Base-by-base conservation (phyloP, 92 coral and sea anemone genomes). In the Palythoa caribaeorum region DNA sequence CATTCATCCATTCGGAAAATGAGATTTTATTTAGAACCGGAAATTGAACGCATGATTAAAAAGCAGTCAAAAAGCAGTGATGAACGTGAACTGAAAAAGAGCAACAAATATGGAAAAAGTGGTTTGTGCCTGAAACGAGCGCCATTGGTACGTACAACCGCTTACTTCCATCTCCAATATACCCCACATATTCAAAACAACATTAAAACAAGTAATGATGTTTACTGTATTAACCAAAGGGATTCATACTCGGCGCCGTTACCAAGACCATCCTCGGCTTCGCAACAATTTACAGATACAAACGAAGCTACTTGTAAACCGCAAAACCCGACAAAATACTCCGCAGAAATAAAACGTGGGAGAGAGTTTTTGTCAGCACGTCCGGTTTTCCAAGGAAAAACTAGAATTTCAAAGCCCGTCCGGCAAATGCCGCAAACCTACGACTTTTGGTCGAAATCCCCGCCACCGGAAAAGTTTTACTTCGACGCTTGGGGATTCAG, bases 401-500 rank as follows among this genome's bases (percentile, higher is more conserved):
- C 63, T 11, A 52, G 11, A 16, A 12, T 57, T 12, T 63, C 90
- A 74, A 51, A 19, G n/a, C 71, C 80, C 19, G 36, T 39, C 13
- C 20, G 74, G 38, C 59, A 81, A 48, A 57, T 60, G 1, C 38
- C 59, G 2, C 38, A 63, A 35, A 78, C 87, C n/a, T 3, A 65
- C 52, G 60, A 28, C 20, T 71, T 74, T 48, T 89, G 91, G 36
- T 90, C 71, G 52, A 81, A 89, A 84, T 39, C 62, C 13, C 78
- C 83, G 36, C 77, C 88, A 2, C 94, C 94, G 1, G 66, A 87
- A 83, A 87, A 79, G 37, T 53, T 90, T 37, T 66, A 85, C 35
- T 90, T 74, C 48, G 94, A 91, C 35, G 97, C 94, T 7, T 94
- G 97, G 97, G 95, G 97, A 1, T 77, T 91, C 39, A 77, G 97